A percentile compares a stretch with the other conserved stretches of the same genome.
phyloP scores from a whole-genome alignment of 1,140 invertebrate species.

The Melipona quadrifasciata region DNA sequence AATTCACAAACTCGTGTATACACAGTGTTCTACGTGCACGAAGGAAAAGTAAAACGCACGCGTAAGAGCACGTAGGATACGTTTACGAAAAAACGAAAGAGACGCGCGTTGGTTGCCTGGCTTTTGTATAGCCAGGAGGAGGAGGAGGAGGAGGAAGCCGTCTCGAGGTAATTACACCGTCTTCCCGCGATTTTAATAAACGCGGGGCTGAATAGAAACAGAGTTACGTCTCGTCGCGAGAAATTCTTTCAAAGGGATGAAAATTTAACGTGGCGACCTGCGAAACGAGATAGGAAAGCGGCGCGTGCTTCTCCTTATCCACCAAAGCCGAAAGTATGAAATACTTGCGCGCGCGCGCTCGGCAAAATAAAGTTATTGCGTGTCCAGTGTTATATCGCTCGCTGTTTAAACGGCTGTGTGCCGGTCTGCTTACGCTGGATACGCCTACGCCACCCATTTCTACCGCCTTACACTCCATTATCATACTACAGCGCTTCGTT shows the following conservation, averaged over 20 bases:
- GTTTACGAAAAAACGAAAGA: not conserved
- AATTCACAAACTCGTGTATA: too few species aligned
- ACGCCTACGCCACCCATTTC: not conserved
- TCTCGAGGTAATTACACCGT: slow-evolving; percentile 49
- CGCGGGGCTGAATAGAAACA: slow-evolving; percentile 39
- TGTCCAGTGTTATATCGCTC: slow-evolving; percentile 22
- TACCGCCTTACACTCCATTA: slow-evolving; percentile 28
- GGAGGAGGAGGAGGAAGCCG: slow-evolving; percentile 6
- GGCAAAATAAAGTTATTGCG: slow-evolving; percentile 34
- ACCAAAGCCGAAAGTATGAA: not conserved
- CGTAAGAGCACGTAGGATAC: not conserved
- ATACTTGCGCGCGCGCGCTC: slow-evolving; percentile 29
- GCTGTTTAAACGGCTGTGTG: slow-evolving; percentile 1
- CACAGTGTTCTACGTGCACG: not conserved
- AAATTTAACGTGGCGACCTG: slow-evolving; percentile 28
- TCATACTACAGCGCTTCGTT: slow-evolving; percentile 23
- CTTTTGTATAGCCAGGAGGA: slow-evolving; percentile 2
- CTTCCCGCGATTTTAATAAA: slow-evolving; percentile 50
- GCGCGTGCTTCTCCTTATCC: not conserved
- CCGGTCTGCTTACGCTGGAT: not conserved
- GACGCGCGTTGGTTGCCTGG: not conserved
- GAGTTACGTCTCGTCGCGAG: slow-evolving; percentile 30
- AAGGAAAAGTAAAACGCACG: not conserved
- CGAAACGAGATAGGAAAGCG: not conserved
- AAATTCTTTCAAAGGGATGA: slow-evolving; percentile 48